Base-by-base conservation (phyloP, 2,113 vertebrate genomes). In the Fulmarus glacialis region DNA sequence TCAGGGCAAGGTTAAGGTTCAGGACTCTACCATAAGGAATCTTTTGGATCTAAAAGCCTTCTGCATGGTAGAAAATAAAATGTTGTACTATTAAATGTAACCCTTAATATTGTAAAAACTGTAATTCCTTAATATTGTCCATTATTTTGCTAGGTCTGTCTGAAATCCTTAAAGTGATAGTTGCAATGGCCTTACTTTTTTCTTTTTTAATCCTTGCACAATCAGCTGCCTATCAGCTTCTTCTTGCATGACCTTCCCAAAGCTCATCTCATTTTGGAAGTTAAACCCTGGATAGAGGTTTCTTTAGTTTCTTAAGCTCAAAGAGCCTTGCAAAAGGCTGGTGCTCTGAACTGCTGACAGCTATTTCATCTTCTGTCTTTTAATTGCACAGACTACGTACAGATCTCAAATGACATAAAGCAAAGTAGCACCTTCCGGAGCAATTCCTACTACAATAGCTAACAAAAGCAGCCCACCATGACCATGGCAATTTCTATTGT, bases 401-500 rank as follows among this genome's bases (percentile, higher is more conserved):
- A 60, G 53, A 26, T 42, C 72, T 71, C 63, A 15, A 32, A 55
- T 8, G 38, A 73, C 40, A 38, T 12, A 64, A 60, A 71, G 42
- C 26, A 60, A 38, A 84, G 27, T 0, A 55, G 38, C 43, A 32
- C 38, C n/a, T 71, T 38, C 59, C 6, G 0, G 38, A 84, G 62
- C 34, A 60, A 47, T 67, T 78, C 32, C 40, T 70, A 5, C 55
- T 22, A 3, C 6, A 27, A 15, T 14, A 71, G 27, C 55, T 21
- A 7, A 15, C 32, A 52, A 1, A 6, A 27, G 75, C 79, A 84
- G 63, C 40, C 40, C 48, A 32, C 43, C 17, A 0, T 0, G 8
- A 30, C 12, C 38, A 5, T 0, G 4, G 53, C 9, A 36, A 27
- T 32, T 73, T 4, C 43, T 22, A 0, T 4, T 3, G 1, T 34